A percentile compares a stretch with the other conserved stretches of the same genome.
phyloP scores from a whole-genome alignment of 1,140 invertebrate species.

The Wiebesia pumilae region DNA sequence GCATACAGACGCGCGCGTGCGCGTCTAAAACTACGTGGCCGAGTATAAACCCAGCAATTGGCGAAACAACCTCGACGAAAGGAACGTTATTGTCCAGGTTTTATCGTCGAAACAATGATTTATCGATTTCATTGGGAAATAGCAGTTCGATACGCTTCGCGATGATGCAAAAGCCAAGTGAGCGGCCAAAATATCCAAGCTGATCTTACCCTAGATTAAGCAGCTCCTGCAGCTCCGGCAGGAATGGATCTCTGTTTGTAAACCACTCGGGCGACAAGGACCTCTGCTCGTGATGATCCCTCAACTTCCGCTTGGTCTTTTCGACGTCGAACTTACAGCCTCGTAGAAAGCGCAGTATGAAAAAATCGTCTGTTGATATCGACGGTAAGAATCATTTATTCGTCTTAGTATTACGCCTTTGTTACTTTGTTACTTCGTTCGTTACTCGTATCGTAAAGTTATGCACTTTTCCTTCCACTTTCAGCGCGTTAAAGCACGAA shows the following conservation, averaged over 20 bases:
- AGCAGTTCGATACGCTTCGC: too few relatives aligned
- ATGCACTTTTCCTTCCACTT: too few relatives aligned
- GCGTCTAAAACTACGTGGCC: too few relatives aligned
- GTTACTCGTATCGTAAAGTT: too few relatives aligned
- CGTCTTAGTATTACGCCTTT: background rate
- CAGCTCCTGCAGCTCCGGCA: conserved; percentile 77
- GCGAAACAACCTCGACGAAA: too few relatives aligned
- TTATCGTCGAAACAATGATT: conserved; percentile 3
- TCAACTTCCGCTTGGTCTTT: conserved; percentile 76
- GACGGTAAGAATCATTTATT: conserved; percentile 9
- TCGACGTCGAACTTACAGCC: conserved; percentile 79
- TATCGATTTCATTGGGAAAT: too few relatives aligned
- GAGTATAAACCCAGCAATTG: too few relatives aligned
- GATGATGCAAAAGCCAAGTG: background rate
- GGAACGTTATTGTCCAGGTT: background rate
- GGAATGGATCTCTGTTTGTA: conserved; percentile 76
- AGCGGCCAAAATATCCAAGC: background rate
- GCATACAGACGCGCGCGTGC: too few relatives aligned
- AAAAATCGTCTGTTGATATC: conserved; percentile 73
- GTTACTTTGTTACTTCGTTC: too few relatives aligned
- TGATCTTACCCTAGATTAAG: conserved; percentile 75
- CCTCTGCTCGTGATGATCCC: conserved; percentile 77
- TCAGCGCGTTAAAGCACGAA: too few relatives aligned
- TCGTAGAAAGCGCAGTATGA: conserved; percentile 78
- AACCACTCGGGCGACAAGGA: conserved; percentile 78